These are phyloP conservation scores for Chelmon rostratus DNA, from an alignment of 2,797 vertebrate genomes.

Conservation along the genomic window DNA sequence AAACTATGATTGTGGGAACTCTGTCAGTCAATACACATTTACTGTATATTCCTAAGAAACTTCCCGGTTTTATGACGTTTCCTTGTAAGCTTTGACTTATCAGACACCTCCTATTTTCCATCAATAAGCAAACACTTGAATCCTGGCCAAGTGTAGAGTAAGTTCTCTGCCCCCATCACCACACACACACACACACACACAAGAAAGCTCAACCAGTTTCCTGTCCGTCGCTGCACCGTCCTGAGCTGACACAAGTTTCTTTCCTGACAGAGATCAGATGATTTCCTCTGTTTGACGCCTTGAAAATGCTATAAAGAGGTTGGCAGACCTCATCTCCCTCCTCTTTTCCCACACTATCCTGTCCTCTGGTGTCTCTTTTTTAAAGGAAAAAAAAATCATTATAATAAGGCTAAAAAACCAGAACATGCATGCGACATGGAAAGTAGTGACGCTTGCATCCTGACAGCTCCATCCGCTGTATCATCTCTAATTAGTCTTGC, in stretches of 20 bases:
- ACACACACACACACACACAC: constrained; percentile 26
- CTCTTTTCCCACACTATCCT: constrained; percentile 75
- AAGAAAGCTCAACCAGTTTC: constrained; percentile 65
- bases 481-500: constrained; percentile 38
- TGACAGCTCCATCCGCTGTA: constrained; percentile 47
- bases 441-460: constrained; percentile 67
- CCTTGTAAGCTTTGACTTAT: constrained; percentile 55
- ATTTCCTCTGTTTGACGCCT: constrained; percentile 86
- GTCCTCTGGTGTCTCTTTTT: constrained; percentile 71
- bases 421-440: constrained; percentile 63
- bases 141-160: constrained; percentile 55
- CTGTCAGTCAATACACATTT: background rate
- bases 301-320: constrained; percentile 74
- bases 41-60: background rate
- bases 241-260: constrained; percentile 80
- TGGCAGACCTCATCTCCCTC: constrained; percentile 44
- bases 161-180: constrained; percentile 25
- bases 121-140: constrained; percentile 72
- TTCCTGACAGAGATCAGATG: constrained; percentile 85
- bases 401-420: constrained; percentile 67
- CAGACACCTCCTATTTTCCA: constrained; percentile 50
- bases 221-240: constrained; percentile 70
- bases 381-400: constrained; percentile 66
- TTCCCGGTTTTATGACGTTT: background rate
- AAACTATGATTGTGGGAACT: background rate